Percentiles rank a stretch among this genome's conserved stretches.
phyloP scores from a whole-genome alignment of 2,888 invertebrate genomes.

The Onchidella celtica region DNA sequence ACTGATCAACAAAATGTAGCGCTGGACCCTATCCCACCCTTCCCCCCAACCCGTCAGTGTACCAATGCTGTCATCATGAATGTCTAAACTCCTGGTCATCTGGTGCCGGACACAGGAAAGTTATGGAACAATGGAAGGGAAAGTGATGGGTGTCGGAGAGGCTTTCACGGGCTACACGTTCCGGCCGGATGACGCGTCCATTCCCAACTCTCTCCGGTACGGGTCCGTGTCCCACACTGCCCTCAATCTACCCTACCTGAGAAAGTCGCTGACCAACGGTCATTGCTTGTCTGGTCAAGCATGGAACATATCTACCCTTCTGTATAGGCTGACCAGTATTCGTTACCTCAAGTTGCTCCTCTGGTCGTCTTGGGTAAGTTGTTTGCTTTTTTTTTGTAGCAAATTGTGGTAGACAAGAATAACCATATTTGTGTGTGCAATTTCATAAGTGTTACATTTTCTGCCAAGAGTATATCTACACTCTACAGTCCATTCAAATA shows the following conservation, averaged over 20 bases:
- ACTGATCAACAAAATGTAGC: background rate
- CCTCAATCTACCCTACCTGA: slow-evolving; percentile 28
- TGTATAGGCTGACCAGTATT: background rate
- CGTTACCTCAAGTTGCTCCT: slow-evolving; percentile 5
- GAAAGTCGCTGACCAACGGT: slow-evolving; percentile 14
- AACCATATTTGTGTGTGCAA: too few relatives aligned
- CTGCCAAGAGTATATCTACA: too few relatives aligned
- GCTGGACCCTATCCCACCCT: too few relatives aligned
- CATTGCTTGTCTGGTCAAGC: background rate
- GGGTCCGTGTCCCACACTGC: slow-evolving; percentile 52
- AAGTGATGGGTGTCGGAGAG: background rate
- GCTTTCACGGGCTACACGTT: slow-evolving; percentile 16
- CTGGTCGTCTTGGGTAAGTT: slow-evolving; percentile 34
- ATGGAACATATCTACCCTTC: background rate
- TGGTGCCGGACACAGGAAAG: too few relatives aligned
- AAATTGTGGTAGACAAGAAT: too few relatives aligned
- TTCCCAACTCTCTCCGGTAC: slow-evolving; percentile 19
- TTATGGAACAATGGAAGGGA: background rate
- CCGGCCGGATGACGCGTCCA: slow-evolving; percentile 1
- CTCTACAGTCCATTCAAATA: too few relatives aligned
- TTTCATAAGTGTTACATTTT: too few relatives aligned
- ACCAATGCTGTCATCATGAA: too few relatives aligned
- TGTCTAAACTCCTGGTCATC: too few relatives aligned
- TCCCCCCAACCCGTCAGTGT: too few relatives aligned
- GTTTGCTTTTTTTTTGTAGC: background rate